Percentiles rank a stretch among this genome's conserved stretches.
Evolutionary conservation across 2,888 invertebrate genomes (phyloP).

Genomic region (Drosophila subsilvestris): DNA sequence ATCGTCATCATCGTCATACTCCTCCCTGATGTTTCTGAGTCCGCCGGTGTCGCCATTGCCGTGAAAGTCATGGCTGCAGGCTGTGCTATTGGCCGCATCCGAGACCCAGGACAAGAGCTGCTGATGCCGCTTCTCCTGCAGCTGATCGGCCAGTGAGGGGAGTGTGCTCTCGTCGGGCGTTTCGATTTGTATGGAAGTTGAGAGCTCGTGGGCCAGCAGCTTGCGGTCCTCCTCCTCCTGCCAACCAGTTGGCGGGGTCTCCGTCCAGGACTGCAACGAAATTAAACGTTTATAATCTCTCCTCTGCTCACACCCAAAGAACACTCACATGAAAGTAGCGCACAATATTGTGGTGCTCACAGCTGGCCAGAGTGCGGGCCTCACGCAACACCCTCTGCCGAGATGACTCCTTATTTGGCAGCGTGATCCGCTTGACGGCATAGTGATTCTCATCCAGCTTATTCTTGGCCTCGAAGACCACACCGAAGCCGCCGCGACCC

Average conservation of each 20-base stretch:
- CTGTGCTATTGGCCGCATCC: slow-evolving; percentile 71
- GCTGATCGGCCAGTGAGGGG: slow-evolving; percentile 64
- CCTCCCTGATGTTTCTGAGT: slow-evolving; percentile 33
- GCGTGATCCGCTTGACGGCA: slow-evolving; percentile 96
- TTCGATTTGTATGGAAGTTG: slow-evolving; percentile 84
- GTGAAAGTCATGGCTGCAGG: slow-evolving; percentile 60
- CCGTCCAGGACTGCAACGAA: slow-evolving; percentile 93
- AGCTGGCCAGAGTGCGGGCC: slow-evolving; percentile 96
- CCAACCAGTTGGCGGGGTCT: slow-evolving; percentile 95
- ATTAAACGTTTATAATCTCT: neutral
- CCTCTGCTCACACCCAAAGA: neutral
- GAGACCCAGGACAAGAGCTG: slow-evolving; percentile 76
- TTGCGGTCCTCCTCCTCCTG: slow-evolving; percentile 90
- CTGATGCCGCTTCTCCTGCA: slow-evolving; percentile 66
- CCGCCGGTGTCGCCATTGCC: slow-evolving; percentile 33
- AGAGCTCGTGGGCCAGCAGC: slow-evolving; percentile 78
- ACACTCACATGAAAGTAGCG: slow-evolving; percentile 87
- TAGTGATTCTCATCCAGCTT: slow-evolving; percentile 97
- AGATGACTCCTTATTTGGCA: slow-evolving; percentile 92
- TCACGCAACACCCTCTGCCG: slow-evolving; percentile 96
- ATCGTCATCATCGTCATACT: slow-evolving; percentile 55
- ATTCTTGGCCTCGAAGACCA: slow-evolving; percentile 97
- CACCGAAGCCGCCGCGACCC: slow-evolving; percentile 97
- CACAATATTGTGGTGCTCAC: slow-evolving; percentile 98
- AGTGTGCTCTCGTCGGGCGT: slow-evolving; percentile 81